Conservation (phyloP, 2,113 vertebrate genomes). For the Hemicordylus capensis region DNA sequence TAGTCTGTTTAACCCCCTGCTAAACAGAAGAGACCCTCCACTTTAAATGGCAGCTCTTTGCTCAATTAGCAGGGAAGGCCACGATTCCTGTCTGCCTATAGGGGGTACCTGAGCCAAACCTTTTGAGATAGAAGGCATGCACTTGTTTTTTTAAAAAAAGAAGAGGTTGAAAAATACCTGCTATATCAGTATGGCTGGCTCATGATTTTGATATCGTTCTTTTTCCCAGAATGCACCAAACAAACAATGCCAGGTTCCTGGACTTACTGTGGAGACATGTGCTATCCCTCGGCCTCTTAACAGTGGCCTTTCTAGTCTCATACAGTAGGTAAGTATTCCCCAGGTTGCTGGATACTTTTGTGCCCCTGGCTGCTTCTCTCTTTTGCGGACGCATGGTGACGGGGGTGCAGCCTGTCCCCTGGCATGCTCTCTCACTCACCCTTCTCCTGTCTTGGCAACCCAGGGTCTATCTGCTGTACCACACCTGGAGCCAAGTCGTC, state of each 20-base stretch:
- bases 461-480: conserved; percentile 97
- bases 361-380: too few relatives aligned
- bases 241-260: conserved; percentile 97
- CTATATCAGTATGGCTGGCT: too few relatives aligned
- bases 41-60: too few relatives aligned
- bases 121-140: too few relatives aligned
- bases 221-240: conserved; percentile 96
- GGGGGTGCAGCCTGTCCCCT: neutral
- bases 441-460: conserved; percentile 39
- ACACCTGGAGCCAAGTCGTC: conserved; percentile 96
- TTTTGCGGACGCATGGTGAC: neutral
- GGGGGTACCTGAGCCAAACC: too few relatives aligned
- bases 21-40: too few relatives aligned
- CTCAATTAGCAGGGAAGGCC: too few relatives aligned
- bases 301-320: conserved; percentile 89
- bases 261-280: conserved; percentile 97
- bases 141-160: too few relatives aligned
- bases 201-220: neutral
- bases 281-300: conserved; percentile 90
- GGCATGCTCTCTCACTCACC: conserved; percentile 17
- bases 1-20: too few relatives aligned
- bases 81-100: too few relatives aligned
- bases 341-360: neutral
- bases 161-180: too few relatives aligned
- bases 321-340: conserved; percentile 90